phyloP scores from a whole-genome alignment of 2,888 invertebrate species.

The Eupithecia vulgata region DNA sequence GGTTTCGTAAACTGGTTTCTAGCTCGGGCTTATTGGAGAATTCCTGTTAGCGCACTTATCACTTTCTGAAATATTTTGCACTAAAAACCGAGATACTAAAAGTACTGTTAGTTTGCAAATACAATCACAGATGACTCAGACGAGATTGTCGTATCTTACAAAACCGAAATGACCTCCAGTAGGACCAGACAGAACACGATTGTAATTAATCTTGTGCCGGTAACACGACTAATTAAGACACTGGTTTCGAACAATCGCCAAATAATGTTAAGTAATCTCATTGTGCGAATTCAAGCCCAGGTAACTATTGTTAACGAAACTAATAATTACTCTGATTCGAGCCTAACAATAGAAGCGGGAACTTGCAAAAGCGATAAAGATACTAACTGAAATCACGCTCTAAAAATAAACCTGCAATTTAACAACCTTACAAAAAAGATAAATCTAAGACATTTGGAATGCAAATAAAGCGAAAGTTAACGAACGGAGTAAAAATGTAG shows the following conservation, averaged over 20 bases:
- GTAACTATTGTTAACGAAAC: conserved; percentile 61
- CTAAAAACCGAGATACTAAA: conserved; percentile 24
- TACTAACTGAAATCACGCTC: conserved; percentile 43
- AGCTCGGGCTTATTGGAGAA: conserved; percentile 38
- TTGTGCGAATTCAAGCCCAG: conserved; percentile 47
- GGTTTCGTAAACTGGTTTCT: conserved; percentile 47
- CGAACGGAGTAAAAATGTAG: conserved; percentile 35
- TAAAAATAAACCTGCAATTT: conserved; percentile 44
- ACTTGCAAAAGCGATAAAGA: conserved; percentile 38
- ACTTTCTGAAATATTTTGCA: conserved; percentile 30
- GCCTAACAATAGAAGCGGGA: conserved; percentile 51
- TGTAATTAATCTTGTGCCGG: conserved; percentile 32
- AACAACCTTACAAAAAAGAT: conserved; percentile 36
- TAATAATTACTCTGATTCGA: conserved; percentile 57
- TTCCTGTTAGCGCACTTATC: conserved; percentile 32
- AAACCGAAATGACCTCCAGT: conserved; percentile 26
- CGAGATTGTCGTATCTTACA: conserved; percentile 21
- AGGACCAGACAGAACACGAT: conserved; percentile 20
- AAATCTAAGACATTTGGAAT: conserved; percentile 41
- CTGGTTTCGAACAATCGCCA: conserved; percentile 41
- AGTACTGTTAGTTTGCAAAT: conserved; percentile 19
- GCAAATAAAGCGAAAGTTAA: conserved; percentile 47
- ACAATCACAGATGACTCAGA: conserved; percentile 28
- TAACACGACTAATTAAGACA: conserved; percentile 35
- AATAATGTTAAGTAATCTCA: conserved; percentile 53